phyloP scores from a whole-genome alignment of 2,113 vertebrate species.

The Daubentonia madagascariensis region DNA sequence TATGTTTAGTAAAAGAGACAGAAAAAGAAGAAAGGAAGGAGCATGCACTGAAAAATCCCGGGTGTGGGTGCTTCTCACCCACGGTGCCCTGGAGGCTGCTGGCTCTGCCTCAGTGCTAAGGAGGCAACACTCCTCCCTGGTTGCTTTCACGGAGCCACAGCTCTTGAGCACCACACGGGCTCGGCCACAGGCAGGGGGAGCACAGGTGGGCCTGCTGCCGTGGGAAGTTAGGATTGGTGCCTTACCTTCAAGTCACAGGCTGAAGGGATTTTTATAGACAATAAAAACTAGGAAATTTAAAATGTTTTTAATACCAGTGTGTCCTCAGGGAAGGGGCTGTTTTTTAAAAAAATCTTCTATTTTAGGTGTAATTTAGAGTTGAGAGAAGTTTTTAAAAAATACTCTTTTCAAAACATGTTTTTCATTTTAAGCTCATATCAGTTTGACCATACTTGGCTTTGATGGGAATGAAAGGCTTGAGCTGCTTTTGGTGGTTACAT shows the following conservation, averaged over 20 bases:
- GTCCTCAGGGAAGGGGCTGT: neutral
- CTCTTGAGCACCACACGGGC: neutral
- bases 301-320: neutral
- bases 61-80: neutral
- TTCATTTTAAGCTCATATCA: slow-evolving; percentile 25
- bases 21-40: neutral
- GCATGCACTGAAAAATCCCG: neutral
- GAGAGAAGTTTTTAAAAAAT: neutral
- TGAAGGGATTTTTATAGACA: neutral
- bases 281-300: neutral
- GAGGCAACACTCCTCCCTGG: neutral
- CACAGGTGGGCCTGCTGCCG: too few species aligned
- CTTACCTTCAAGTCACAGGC: neutral
- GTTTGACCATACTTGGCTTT: neutral
- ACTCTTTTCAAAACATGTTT: neutral
- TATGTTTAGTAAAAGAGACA: neutral
- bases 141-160: neutral
- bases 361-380: slow-evolving; percentile 23
- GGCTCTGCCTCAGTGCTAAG: neutral
- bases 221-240: neutral
- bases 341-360: neutral
- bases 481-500: neutral
- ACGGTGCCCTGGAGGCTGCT: neutral
- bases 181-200: neutral
- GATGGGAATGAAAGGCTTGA: slow-evolving; percentile 24